These are phyloP conservation scores for Drosophila lutescens DNA, from an alignment of 2,888 invertebrate species.

Conservation along the genomic window DNA sequence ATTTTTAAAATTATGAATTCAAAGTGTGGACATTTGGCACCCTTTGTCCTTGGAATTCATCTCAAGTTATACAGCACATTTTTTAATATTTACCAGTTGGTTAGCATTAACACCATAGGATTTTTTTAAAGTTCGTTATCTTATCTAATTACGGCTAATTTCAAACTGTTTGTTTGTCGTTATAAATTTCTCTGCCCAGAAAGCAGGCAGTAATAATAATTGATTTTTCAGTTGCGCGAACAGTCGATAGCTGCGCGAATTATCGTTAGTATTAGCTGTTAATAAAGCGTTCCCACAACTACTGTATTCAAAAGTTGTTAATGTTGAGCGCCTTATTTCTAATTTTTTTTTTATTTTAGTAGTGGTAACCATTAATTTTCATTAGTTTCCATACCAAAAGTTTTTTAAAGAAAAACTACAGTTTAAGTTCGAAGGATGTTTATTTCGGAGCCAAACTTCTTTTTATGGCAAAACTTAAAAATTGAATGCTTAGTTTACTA, in stretches of 20 bases:
- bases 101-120: not conserved
- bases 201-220: slow-evolving; percentile 29
- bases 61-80: not conserved
- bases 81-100: slow-evolving; percentile 24
- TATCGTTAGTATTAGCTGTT: not conserved
- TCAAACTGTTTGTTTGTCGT: slow-evolving; percentile 75
- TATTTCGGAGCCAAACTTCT: too few relatives aligned
- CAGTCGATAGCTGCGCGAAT: not conserved
- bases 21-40: not conserved
- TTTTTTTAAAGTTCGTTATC: slow-evolving; percentile 44
- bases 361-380: too few relatives aligned
- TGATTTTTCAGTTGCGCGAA: slow-evolving; percentile 35
- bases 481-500: too few relatives aligned
- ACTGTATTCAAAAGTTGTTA: not conserved
- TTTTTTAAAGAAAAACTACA: too few relatives aligned
- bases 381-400: too few relatives aligned
- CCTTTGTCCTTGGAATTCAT: slow-evolving; percentile 20
- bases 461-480: too few relatives aligned
- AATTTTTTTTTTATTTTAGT: too few relatives aligned
- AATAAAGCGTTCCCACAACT: not conserved
- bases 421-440: too few relatives aligned
- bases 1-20: slow-evolving; percentile 58
- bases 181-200: slow-evolving; percentile 44
- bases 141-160: slow-evolving; percentile 59
- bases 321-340: too few relatives aligned